These are phyloP conservation scores for Spea bombifrons DNA, from an alignment of 2,113 vertebrate species.

Conservation along the genomic window DNA sequence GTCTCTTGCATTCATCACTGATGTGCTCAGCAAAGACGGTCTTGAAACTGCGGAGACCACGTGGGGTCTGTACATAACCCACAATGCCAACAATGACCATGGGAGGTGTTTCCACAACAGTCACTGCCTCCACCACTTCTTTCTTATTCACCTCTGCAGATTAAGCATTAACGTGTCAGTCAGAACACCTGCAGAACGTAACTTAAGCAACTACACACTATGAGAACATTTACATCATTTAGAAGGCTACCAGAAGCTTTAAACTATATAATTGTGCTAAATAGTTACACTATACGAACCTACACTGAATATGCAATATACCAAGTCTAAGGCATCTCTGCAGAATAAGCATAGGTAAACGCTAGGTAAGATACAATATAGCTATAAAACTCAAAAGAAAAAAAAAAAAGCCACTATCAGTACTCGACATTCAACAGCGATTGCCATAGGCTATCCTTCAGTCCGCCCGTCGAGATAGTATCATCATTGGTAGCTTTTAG, in stretches of 20 bases:
- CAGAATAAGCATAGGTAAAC: no score
- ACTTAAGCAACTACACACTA: no score
- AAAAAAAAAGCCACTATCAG: constrained; percentile 19
- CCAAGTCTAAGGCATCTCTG: no score
- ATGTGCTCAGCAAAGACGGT: constrained; percentile 95
- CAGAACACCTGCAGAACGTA: no score
- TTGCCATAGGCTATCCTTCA: constrained; percentile 19
- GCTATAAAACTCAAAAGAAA: no score
- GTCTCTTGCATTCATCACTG: constrained; percentile 95
- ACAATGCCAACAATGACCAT: constrained; percentile 93
- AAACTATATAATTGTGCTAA: no score
- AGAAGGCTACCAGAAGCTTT: neutral
- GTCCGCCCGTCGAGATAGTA: constrained; percentile 41
- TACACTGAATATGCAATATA: no score
- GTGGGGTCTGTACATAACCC: constrained; percentile 89
- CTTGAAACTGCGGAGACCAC: constrained; percentile 91
- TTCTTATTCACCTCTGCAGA: constrained; percentile 96
- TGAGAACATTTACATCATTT: no score
- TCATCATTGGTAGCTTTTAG: constrained; percentile 26
- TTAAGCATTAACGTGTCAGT: neutral
- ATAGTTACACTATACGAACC: no score
- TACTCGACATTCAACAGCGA: constrained; percentile 36
- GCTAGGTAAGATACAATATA: no score
- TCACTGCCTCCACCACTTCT: constrained; percentile 95
- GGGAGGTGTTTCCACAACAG: constrained; percentile 90